phyloP scores from a whole-genome alignment of 2,888 invertebrate species.

The Hydriomena furcata region DNA sequence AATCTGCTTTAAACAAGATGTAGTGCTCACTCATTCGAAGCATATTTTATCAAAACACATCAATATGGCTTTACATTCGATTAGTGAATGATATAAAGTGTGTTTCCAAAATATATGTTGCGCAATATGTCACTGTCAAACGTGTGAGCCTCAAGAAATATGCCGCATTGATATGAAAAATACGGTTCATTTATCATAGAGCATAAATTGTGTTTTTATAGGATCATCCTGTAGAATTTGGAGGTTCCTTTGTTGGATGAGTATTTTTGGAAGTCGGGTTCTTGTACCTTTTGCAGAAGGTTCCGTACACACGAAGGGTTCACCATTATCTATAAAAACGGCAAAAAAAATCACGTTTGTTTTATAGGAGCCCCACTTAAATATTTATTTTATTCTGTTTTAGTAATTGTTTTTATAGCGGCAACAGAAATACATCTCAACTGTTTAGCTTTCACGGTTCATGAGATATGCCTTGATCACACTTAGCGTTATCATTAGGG shows the following conservation, averaged over 20 bases:
- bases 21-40: neutral
- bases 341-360: no score
- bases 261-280: neutral
- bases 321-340: no score
- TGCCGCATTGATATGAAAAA: constrained; percentile 59
- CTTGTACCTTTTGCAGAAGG: no score
- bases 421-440: no score
- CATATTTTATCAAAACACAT: constrained; percentile 25
- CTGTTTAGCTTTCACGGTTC: no score
- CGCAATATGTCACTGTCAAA: constrained; percentile 60
- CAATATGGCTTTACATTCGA: constrained; percentile 59
- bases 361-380: no score
- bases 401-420: no score
- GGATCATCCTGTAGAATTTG: constrained; percentile 30
- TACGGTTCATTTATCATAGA: constrained; percentile 51
- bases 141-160: constrained; percentile 45
- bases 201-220: constrained; percentile 38
- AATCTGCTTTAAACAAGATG: neutral
- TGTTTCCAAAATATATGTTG: constrained; percentile 52
- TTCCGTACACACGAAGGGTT: no score
- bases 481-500: no score
- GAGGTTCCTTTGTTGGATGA: constrained; percentile 2
- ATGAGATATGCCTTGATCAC: no score
- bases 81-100: constrained; percentile 53
- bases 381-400: no score